A percentile compares a stretch with the other conserved stretches of the same genome.
Conservation (phyloP, 2,113 vertebrate species). For the Ammospiza nelsoni region DNA sequence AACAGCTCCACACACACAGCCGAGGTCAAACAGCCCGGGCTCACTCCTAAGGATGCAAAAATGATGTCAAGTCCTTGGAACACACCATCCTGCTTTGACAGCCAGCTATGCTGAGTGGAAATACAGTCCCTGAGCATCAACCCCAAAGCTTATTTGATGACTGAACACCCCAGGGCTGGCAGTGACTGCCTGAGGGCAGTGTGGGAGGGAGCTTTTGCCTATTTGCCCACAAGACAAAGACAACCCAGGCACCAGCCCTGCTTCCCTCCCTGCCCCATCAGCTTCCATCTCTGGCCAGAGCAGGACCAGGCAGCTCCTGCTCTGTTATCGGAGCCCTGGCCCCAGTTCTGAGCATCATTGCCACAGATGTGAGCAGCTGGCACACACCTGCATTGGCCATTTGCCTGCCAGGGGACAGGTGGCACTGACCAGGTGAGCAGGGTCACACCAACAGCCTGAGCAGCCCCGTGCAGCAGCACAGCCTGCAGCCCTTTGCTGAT, state of each 20-base stretch:
- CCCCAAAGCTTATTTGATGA: not conserved
- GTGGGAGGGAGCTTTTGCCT: not conserved
- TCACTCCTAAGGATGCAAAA: not conserved
- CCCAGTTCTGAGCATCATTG: not conserved
- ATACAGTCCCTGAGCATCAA: not conserved
- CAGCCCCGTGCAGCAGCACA: rapidly evolving
- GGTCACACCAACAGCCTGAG: not conserved
- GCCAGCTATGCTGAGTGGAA: slow-evolving; percentile 20
- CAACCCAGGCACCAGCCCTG: not conserved
- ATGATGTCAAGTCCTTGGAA: slow-evolving; percentile 38
- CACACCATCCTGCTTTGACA: not conserved
- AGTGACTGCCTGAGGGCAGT: not conserved
- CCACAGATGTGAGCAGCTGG: not conserved
- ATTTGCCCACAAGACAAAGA: not conserved
- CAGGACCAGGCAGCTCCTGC: not conserved
- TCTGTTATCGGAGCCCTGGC: slow-evolving; percentile 3
- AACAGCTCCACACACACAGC: not conserved
- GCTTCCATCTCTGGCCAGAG: slow-evolving; percentile 1
- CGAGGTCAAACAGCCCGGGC: not conserved
- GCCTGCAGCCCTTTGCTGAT: not conserved
- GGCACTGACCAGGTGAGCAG: not conserved
- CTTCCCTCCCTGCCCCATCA: not conserved
- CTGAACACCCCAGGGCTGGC: not conserved
- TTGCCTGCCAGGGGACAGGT: not conserved
- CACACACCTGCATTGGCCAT: rapidly evolving